Conservation (phyloP, 2,888 invertebrate genomes). For the Linyphia triangularis region DNA sequence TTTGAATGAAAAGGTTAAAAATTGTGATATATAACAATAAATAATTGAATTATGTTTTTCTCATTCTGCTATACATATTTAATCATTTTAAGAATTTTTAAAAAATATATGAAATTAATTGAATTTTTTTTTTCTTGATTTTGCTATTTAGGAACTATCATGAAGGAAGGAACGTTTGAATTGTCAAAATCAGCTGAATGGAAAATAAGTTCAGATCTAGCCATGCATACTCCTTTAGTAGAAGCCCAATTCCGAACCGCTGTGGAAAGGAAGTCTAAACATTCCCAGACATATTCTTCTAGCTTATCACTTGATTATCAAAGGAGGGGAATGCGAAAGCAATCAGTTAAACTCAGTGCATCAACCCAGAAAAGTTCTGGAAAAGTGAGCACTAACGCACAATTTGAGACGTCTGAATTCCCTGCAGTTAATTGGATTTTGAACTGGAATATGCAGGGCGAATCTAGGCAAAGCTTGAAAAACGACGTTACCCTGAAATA, state of each 20-base stretch:
- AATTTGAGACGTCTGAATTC: slow-evolving; percentile 63
- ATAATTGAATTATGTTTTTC: too few relatives aligned
- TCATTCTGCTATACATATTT: not conserved
- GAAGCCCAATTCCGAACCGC: slow-evolving; percentile 4
- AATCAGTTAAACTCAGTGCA: slow-evolving; percentile 23
- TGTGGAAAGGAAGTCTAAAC: slow-evolving; percentile 51
- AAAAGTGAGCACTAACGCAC: slow-evolving; percentile 58
- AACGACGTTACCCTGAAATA: slow-evolving; percentile 71
- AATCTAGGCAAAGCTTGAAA: slow-evolving; percentile 57
- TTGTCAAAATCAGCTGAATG: slow-evolving; percentile 32
- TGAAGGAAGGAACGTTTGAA: slow-evolving; percentile 58
- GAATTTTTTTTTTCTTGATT: not conserved
- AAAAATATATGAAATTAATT: not conserved
- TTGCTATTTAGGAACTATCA: slow-evolving; percentile 54
- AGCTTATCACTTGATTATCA: slow-evolving; percentile 52
- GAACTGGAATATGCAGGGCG: slow-evolving; percentile 65
- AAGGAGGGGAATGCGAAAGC: not conserved
- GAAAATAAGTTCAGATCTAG: slow-evolving; percentile 56
- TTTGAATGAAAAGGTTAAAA: too few relatives aligned
- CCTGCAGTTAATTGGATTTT: slow-evolving; percentile 55
- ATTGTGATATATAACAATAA: too few relatives aligned
- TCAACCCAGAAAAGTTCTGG: slow-evolving; percentile 58
- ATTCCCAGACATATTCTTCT: slow-evolving; percentile 13
- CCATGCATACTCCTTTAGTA: not conserved
- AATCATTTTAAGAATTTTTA: not conserved